Base-by-base conservation (phyloP, 1,140 invertebrate species). In the Glomeris maerens region DNA sequence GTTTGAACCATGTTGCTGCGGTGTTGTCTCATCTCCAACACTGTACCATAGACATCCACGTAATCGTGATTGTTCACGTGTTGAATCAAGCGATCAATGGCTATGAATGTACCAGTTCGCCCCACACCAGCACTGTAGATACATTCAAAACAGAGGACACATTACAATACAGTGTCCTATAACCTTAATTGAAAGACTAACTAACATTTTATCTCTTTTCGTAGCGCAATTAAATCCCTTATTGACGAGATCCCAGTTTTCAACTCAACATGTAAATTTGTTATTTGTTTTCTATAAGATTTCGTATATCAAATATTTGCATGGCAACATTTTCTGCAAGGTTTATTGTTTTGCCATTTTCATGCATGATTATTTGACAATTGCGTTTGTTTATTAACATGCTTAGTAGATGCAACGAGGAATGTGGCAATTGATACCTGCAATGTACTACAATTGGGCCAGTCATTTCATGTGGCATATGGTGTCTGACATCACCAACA, bases 381-480 rank as follows among this genome's bases (percentile, higher is more conserved):
- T 36, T 36, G 10, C n/a, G 31, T 13, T 36, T 36, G n/a, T 10
- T 10, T n/a, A 10, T 36, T 13, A 13, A 36, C 31, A 36, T 36
- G 10, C 10, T 36, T 36, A 13, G 10, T 36, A 36, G n/a, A 10
- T 10, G n/a, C 10, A 36, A 10, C 10, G 31, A 13, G n/a, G n/a
- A 36, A 36, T 13, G n/a, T n/a, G 31, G 31, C 31, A 36, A n/a
- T 36, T 36, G n/a, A 10, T 13, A 68, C 66, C 64, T 66, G 63
- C 66, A 68, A 54, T 68, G 66, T 0, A 67, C 64, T 2, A 67
- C n/a, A 0, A 63, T 61, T 7, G 66, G 66, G 10, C 62, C 61
- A 1, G 54, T 53, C 13, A 41, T 42, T 3, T 49, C 42, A 41
- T 60, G 55, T 10, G 61, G 53, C 36, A 60, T 53, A 45, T 64